A percentile compares a stretch with the other conserved stretches of the same genome.
These are phyloP conservation scores for Agrenia bidenticulata DNA, from an alignment of 2,888 invertebrate genomes.

Conservation along the genomic window DNA sequence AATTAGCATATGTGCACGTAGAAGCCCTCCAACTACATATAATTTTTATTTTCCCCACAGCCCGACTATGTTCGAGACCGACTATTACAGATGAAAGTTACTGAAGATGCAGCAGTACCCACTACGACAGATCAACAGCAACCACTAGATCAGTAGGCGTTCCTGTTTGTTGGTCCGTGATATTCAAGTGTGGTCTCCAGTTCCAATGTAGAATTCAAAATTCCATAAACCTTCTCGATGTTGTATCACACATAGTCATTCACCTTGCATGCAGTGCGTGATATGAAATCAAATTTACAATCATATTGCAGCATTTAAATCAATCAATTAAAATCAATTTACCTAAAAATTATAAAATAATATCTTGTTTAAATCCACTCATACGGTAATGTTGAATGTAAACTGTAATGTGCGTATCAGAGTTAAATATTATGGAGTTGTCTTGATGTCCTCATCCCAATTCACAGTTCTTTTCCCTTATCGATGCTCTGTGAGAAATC, in stretches of 20 bases:
- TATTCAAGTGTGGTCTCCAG: slow-evolving; percentile 21
- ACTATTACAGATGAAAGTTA: slow-evolving; percentile 14
- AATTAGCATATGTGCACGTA: no score
- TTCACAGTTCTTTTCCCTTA: no score
- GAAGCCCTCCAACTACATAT: no score
- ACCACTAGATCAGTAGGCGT: slow-evolving; percentile 14
- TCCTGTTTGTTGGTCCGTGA: slow-evolving; percentile 10
- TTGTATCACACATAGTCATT: slow-evolving; percentile 22
- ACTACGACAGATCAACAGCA: not conserved
- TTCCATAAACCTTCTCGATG: slow-evolving; percentile 17
- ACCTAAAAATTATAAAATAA: not conserved
- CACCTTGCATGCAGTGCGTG: slow-evolving; percentile 20
- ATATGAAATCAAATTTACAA: slow-evolving; percentile 19
- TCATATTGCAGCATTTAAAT: slow-evolving; percentile 18
- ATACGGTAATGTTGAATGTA: not conserved
- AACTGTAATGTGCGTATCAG: slow-evolving; percentile 9
- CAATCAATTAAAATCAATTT: slow-evolving; percentile 14
- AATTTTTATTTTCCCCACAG: slow-evolving; percentile 1
- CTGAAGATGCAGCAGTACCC: slow-evolving; percentile 4
- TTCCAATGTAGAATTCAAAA: slow-evolving; percentile 15
- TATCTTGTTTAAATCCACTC: slow-evolving; percentile 7
- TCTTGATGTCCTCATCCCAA: no score
- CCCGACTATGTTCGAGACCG: slow-evolving; percentile 29
- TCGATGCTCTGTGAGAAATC: no score
- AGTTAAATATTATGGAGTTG: not conserved